Conservation (phyloP, 2,797 vertebrate species). For the Xenops minutus region DNA sequence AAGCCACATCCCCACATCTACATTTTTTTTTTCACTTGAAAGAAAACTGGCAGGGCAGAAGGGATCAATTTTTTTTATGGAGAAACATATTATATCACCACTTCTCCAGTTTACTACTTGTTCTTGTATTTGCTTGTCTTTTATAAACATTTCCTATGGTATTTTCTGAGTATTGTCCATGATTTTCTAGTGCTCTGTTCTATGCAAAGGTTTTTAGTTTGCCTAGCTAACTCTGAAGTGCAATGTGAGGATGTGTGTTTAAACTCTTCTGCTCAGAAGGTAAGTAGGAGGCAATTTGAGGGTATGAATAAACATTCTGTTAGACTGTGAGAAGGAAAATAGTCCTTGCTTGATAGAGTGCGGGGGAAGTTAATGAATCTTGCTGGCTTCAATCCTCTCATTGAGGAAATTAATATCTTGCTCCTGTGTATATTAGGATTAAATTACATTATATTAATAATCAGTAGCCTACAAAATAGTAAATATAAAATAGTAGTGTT, state of each 20-base stretch:
- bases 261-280: neutral
- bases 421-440: neutral
- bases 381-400: neutral
- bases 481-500: neutral
- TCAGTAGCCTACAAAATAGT: neutral
- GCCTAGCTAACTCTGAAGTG: neutral
- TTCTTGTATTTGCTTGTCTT: neutral
- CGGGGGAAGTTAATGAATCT: neutral
- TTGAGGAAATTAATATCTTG: neutral
- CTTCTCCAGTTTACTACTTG: neutral
- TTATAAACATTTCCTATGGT: neutral
- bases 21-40: neutral
- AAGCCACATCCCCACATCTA: neutral
- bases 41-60: neutral
- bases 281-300: neutral
- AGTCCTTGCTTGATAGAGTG: neutral
- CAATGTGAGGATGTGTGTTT: neutral
- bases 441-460: neutral
- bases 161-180: neutral
- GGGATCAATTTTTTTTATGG: neutral
- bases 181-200: neutral
- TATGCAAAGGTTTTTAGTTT: neutral
- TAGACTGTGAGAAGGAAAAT: neutral
- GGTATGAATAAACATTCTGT: neutral
- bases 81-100: neutral